phyloP scores from a whole-genome alignment of 2,113 vertebrate species.

The Empidonax alnorum region DNA sequence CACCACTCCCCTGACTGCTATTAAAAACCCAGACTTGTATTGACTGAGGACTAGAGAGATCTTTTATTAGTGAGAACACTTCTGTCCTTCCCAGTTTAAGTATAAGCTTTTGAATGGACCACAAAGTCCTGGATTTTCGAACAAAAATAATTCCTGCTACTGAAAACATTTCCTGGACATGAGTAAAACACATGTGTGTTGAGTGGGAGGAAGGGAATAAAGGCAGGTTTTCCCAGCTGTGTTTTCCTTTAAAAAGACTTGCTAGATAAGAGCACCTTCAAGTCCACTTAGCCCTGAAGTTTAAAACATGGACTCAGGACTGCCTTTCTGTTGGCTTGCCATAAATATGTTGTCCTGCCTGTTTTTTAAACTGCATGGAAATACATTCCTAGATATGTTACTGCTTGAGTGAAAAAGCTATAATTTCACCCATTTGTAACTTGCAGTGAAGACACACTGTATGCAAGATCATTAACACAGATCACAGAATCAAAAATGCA shows the following conservation, averaged over 20 bases:
- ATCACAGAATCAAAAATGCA: neutral
- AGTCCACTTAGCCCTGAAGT: neutral
- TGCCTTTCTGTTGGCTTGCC: neutral
- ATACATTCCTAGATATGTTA: neutral
- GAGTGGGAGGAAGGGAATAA: neutral
- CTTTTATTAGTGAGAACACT: neutral
- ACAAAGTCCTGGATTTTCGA: neutral
- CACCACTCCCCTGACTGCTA: neutral
- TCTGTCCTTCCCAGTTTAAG: neutral
- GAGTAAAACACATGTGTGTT: neutral
- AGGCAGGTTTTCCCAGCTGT: neutral
- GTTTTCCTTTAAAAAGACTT: neutral
- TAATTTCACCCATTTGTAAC: neutral
- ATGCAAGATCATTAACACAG: neutral
- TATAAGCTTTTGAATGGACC: neutral
- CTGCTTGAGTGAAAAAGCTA: neutral
- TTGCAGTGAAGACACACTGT: neutral
- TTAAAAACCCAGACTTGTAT: neutral
- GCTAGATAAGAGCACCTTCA: neutral
- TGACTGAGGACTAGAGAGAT: neutral
- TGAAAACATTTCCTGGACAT: slow-evolving; percentile 15
- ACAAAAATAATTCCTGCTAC: neutral
- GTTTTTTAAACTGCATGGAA: neutral
- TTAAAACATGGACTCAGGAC: neutral
- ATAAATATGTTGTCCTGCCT: neutral